phyloP scores from a whole-genome alignment of 2,888 invertebrate species.

The Oscheius myriophilus region DNA sequence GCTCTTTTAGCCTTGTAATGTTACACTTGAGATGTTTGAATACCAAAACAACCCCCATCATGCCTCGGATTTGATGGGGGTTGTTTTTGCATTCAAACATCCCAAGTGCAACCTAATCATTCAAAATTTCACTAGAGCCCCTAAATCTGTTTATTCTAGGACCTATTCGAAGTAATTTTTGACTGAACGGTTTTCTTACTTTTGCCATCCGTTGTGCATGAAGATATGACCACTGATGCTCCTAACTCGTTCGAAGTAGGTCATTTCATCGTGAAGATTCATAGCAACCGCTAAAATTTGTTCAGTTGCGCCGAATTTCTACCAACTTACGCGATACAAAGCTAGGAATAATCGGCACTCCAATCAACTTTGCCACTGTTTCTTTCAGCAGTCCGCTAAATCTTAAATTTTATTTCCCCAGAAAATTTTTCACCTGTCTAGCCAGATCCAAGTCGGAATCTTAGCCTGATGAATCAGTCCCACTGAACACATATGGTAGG shows the following conservation, averaged over 20 bases:
- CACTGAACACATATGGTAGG: slow-evolving; percentile 58
- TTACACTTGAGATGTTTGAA: no score
- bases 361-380: slow-evolving; percentile 49
- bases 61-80: no score
- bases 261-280: slow-evolving; percentile 54
- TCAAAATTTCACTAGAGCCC: no score
- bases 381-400: slow-evolving; percentile 53
- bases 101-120: no score
- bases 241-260: slow-evolving; percentile 54
- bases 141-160: no score
- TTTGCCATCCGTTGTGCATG: slow-evolving; percentile 20
- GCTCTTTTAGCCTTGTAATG: no score
- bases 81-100: no score
- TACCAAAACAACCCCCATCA: no score
- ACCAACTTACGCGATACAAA: slow-evolving; percentile 46
- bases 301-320: no score
- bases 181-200: slow-evolving; percentile 13
- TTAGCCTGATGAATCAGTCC: slow-evolving; percentile 59
- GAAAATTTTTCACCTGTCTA: slow-evolving; percentile 33
- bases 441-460: slow-evolving; percentile 65
- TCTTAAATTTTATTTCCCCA: background rate
- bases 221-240: slow-evolving; percentile 33
- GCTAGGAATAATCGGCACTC: slow-evolving; percentile 57
- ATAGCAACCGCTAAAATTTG: slow-evolving; percentile 25
- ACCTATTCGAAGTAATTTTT: no score